Conservation (phyloP, 2,797 vertebrate genomes). For the Poeciliopsis paucimaculata region DNA sequence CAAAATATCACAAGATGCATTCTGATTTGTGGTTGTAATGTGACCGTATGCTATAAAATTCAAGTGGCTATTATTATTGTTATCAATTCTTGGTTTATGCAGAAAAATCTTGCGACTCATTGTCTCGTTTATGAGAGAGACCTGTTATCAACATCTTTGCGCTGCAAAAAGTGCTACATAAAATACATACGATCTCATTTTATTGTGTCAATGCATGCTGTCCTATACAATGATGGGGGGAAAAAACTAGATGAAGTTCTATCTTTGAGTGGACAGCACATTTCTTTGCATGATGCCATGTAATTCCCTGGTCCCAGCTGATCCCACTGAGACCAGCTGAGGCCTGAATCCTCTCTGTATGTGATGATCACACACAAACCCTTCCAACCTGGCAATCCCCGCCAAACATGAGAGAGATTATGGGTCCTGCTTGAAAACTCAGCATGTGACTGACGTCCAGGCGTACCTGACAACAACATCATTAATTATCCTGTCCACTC, state of each 20-base stretch:
- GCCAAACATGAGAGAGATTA: constrained; percentile 39
- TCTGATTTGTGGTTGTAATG: too few species aligned
- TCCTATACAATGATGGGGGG: not conserved
- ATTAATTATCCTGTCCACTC: constrained; percentile 40
- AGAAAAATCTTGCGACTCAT: too few species aligned
- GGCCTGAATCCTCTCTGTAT: constrained; percentile 24
- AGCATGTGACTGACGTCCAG: constrained; percentile 25
- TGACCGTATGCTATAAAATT: too few species aligned
- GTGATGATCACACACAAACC: constrained; percentile 50
- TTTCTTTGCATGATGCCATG: constrained; percentile 42
- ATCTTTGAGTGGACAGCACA: constrained; percentile 13
- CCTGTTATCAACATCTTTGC: too few species aligned
- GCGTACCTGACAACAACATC: constrained; percentile 24
- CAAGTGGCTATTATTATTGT: too few species aligned
- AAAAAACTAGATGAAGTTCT: not conserved
- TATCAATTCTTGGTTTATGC: too few species aligned
- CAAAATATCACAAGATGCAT: too few species aligned
- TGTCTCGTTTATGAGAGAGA: too few species aligned
- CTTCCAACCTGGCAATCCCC: constrained; percentile 37
- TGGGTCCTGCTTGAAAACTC: constrained; percentile 37
- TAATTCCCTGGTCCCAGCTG: constrained; percentile 58
- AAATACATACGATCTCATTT: not conserved
- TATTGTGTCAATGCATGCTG: constrained; percentile 4
- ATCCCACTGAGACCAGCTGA: constrained; percentile 34
- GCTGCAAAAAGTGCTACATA: not conserved